Evolutionary conservation across 2,113 vertebrate genomes (phyloP), one percentile per base, ranked within the genome.

Genomic region (Chascanopsetta lugubris): DNA sequence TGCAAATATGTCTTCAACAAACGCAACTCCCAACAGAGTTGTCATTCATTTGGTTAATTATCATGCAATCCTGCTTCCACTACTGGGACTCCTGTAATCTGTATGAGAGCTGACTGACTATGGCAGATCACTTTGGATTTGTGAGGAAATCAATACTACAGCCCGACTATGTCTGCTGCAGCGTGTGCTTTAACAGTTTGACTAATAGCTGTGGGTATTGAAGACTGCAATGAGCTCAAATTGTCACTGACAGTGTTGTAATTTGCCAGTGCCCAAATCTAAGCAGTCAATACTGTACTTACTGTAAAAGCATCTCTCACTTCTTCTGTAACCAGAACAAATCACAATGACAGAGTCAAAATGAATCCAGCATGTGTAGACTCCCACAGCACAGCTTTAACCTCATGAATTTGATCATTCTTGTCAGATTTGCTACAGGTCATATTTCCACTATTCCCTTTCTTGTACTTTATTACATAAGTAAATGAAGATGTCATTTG

Each of bases 111-210:
- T 3, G 51, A 77, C 68, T 47, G 54, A 40, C 79, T 87, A 75
- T 70, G 68, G 81, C 79, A 85, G 85, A 86, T 88, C 76, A 81
- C 84, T 65, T 82, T 18, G 51, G 79, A 83, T 90, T 85, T 86
- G 82, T 74, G 70, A 80, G 58, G 54, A 82, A 85, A 90, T 90
- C 87, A 84, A 89, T 90, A 84, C 54, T 47, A 58, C 71, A 83
- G 75, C 51, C 72, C 40, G 63, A 61, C 66, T 61, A 57, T 71
- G 73, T 71, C 61, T 69, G 79, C 50, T 67, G 73, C 65, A 60
- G 80, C 65, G 61, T 83, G 68, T 67, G 55, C 69, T 63, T 59
- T 63, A 84, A 75, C 30, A 1, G 57, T 65, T 74, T 78, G 75
- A 83, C 61, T 80, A 83, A 87, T 85, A 75, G 69, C 56, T 13